Conservation (phyloP, 37 sponge, comb jelly and placozoan genomes). For the Petrosia ficiformis region DNA sequence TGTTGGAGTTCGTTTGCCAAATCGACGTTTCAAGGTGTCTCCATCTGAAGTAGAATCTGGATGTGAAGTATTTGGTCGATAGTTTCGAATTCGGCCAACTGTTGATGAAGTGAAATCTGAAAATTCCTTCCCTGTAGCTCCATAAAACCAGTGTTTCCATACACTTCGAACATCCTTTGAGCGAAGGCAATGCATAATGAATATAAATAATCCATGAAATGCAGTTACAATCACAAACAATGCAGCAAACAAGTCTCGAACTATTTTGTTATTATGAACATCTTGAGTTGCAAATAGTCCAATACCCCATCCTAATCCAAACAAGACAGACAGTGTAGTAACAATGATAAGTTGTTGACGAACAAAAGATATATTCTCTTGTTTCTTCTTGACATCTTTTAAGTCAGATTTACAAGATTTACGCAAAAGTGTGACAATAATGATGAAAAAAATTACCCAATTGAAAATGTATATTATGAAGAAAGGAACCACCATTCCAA, state of each 20-base stretch:
- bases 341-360: conserved; percentile 12
- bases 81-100: not conserved
- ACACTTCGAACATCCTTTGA: conserved; percentile 27
- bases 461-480: conserved; percentile 1
- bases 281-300: conserved; percentile 23
- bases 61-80: too few species aligned
- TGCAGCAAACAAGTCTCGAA: conserved; percentile 6
- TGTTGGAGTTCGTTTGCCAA: too few species aligned
- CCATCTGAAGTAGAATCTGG: too few species aligned
- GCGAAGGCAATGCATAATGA: conserved; percentile 31
- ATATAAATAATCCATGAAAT: conserved; percentile 37
- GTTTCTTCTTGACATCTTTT: not conserved
- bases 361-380: not conserved
- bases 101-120: conserved; percentile 1
- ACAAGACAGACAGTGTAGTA: conserved; percentile 19
- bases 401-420: not conserved
- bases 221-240: conserved; percentile 32
- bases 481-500: conserved; percentile 4
- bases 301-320: conserved; percentile 32
- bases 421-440: not conserved
- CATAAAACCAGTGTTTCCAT: conserved; percentile 17
- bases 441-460: conserved; percentile 1
- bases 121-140: conserved; percentile 1
- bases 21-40: too few species aligned
- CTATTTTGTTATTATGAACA: not conserved